Evolutionary conservation across 1,140 invertebrate genomes (phyloP), one percentile per base, ranked within the genome.

Genomic region (Centruroides sculpturatus): DNA sequence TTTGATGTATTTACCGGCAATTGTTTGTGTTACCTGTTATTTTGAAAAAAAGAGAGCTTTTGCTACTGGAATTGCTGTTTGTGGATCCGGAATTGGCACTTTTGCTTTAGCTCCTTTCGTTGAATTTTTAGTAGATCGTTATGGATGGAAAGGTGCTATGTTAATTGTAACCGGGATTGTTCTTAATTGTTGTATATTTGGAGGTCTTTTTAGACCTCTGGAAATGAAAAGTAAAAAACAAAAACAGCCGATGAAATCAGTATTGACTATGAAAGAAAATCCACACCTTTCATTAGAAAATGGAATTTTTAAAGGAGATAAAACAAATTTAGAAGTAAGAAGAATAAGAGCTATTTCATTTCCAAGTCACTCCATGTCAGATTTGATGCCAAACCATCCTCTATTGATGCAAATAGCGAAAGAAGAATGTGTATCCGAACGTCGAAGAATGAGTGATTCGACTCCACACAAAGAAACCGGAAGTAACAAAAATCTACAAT

Each of bases 1-100:
- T 3, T 80, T 96, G 63, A 92, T 96, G 64, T 97, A 96, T 71
- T 77, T 96, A 48, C 92, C 92, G 3, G 90, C 92, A 55, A 96
- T 97, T 61, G 92, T 96, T 35, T 89, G 87, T 71, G 76, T 81
- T 35, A 75, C 77, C 3, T 74, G 75, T 65, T 81, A 80, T 70
- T 81, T 81, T 67, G 77, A 79, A 52, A 75, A 77, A 55, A 74
- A 74, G 61, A 69, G 79, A 54, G 78, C 80, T 9, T 73, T 82
- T 56, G 78, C 80, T 8, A 81, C 79, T 8, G 80, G 80, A 50
- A 70, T 82, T 10, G 79, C 79, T 0, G 86, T 94, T 5, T 96
- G 92, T 70, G 93, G 93, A 8, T 95, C 92, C 0, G 93, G 93
- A 13, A 89, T 96, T 47, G 83, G 83, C 4, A 88, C 86, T 7